Evolutionary conservation across 2,888 invertebrate species (phyloP).

Genomic region (Drepana falcataria): DNA sequence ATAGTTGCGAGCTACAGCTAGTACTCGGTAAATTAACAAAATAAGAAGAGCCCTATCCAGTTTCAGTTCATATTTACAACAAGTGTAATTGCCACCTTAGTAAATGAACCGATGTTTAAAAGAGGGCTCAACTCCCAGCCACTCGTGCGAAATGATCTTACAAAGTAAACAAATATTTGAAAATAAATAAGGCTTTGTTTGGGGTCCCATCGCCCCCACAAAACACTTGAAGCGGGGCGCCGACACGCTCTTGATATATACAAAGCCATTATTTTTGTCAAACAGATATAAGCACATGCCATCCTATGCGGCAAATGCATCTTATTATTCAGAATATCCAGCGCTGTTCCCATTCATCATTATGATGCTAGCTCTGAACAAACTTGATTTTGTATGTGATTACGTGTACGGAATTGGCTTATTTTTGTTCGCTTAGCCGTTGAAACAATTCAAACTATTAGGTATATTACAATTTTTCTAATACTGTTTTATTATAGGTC

Average conservation of each 20-base stretch:
- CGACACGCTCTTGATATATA: slow-evolving; percentile 42
- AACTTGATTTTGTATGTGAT: slow-evolving; percentile 2
- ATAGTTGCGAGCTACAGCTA: too few relatives aligned
- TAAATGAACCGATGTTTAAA: slow-evolving; percentile 7
- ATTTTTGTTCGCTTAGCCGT: too few relatives aligned
- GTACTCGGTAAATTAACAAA: too few relatives aligned
- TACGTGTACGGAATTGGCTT: too few relatives aligned
- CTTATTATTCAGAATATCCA: slow-evolving; percentile 23
- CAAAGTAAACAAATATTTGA: slow-evolving; percentile 51
- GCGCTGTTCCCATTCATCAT: slow-evolving; percentile 14
- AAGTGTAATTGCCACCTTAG: slow-evolving; percentile 3
- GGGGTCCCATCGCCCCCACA: slow-evolving; percentile 19
- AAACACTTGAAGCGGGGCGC: slow-evolving; percentile 22
- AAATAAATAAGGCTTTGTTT: slow-evolving; percentile 52
- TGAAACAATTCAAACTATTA: too few relatives aligned
- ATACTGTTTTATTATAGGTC: too few relatives aligned
- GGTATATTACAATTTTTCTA: too few relatives aligned
- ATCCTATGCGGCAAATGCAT: slow-evolving; percentile 22
- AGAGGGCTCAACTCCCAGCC: slow-evolving; percentile 17
- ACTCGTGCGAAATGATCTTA: slow-evolving; percentile 31
- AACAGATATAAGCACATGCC: slow-evolving; percentile 23
- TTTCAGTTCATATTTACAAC: slow-evolving; percentile 8
- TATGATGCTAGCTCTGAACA: slow-evolving; percentile 12
- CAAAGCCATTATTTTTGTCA: slow-evolving; percentile 41
- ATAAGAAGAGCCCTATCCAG: slow-evolving; percentile 6